Base-by-base conservation (phyloP, 2,113 vertebrate genomes). In the Vidua macroura region DNA sequence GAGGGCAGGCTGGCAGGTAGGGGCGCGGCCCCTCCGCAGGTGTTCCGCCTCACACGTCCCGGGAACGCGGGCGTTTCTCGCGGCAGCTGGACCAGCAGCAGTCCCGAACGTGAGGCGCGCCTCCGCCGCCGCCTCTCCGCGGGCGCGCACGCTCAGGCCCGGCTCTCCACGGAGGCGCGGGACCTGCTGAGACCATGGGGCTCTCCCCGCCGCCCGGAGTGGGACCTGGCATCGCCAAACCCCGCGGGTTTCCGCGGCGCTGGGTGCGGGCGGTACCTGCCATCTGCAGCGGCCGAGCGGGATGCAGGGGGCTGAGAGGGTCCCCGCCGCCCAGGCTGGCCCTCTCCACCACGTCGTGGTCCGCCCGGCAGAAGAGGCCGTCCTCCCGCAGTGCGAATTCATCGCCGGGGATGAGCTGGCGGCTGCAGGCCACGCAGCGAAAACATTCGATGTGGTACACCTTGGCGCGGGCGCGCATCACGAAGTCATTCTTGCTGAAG, bases 401-500 rank as follows among this genome's bases (percentile, higher is more conserved):
- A 90, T 99, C 99, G 77, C 99, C 99, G 7, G 99, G 99, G 97
- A 99, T 99, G 94, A 99, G 99, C 97, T 99, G 99, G 70, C 99
- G 98, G 98, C 99, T 99, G 98, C 99, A 99, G 95, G 99, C 99
- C 98, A 99, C 99, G 95, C 99, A 99, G 94, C 99, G 99, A 97
- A 99, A 99, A 97, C 99, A 99, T 97, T 99, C 99, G 97, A 99
- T 99, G 98, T 99, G 99, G 98, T 99, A 99, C 88, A 99, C 99
- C 97, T 99, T 99, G 97, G 99, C 98, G 73, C 99, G 99, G 80
- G 99, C 99, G 70, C 99, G 97, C 99, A 99, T 99, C 97, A 99
- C 99, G 94, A 99, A 99, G 98, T 99, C 99, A 79, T 99, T 99
- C 98, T 99, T 99, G 97, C 99, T 99, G 98, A 99, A 99, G 93